phyloP scores from a whole-genome alignment of 2,113 vertebrate species.

The Anguilla japonica region DNA sequence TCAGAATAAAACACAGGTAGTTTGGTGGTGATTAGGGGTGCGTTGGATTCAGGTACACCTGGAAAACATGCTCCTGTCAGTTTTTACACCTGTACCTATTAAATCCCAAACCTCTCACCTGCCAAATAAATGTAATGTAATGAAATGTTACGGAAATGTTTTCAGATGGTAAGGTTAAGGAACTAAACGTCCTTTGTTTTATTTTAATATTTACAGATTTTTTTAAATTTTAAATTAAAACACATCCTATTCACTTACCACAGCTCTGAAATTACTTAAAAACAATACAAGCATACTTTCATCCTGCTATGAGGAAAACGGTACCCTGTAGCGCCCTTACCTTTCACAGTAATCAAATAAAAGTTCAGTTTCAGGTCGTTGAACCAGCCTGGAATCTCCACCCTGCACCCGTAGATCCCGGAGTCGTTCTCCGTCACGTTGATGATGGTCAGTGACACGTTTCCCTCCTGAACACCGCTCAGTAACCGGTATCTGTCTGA shows the following conservation, averaged over 20 bases:
- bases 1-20: neutral
- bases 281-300: neutral
- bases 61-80: neutral
- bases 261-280: too few relatives aligned
- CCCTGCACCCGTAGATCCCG: slow-evolving; percentile 77
- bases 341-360: slow-evolving; percentile 21
- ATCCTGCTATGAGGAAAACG: neutral
- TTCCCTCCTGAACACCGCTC: slow-evolving; percentile 42
- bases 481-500: slow-evolving; percentile 59
- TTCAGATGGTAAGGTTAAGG: too few relatives aligned
- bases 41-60: neutral
- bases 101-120: too few relatives aligned
- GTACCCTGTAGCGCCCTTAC: neutral
- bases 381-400: slow-evolving; percentile 69
- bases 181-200: too few relatives aligned
- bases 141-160: too few relatives aligned
- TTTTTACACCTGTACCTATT: neutral
- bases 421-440: slow-evolving; percentile 50
- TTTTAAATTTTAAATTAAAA: too few relatives aligned
- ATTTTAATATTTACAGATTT: too few relatives aligned
- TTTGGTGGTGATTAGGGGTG: neutral
- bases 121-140: too few relatives aligned
- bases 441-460: slow-evolving; percentile 75
- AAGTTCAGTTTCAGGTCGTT: slow-evolving; percentile 64
- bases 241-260: too few relatives aligned